phyloP scores from a whole-genome alignment of 2,113 vertebrate species.

The Burhinus oedicnemus region DNA sequence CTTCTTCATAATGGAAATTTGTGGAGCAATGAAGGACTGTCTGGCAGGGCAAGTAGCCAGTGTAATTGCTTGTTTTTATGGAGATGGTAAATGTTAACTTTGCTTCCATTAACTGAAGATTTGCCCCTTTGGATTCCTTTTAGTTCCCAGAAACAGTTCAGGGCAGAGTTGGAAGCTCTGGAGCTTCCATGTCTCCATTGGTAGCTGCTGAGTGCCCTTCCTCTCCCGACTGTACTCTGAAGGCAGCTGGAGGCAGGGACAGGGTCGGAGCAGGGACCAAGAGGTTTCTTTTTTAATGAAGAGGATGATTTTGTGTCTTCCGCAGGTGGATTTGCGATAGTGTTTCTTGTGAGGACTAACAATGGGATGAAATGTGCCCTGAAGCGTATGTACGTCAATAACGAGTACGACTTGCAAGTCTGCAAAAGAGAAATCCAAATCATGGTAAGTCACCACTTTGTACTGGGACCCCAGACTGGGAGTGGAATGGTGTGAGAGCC shows the following conservation, averaged over 20 bases:
- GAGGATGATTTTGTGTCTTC: not conserved
- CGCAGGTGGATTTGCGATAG: constrained; percentile 94
- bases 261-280: not conserved
- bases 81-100: not conserved
- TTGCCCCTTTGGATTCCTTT: not conserved
- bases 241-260: not conserved
- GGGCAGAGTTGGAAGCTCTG: not conserved
- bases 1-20: not conserved
- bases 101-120: not conserved
- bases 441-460: constrained; percentile 83
- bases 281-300: not conserved
- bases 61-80: not conserved
- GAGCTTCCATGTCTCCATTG: accelerated
- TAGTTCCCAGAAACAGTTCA: not conserved
- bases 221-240: not conserved
- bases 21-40: not conserved
- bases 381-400: constrained; percentile 98
- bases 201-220: not conserved
- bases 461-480: not conserved
- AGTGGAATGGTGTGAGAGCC: not conserved
- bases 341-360: constrained; percentile 93
- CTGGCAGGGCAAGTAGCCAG: not conserved
- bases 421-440: constrained; percentile 98
- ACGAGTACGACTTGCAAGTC: constrained; percentile 93
- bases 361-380: constrained; percentile 93